Base-by-base conservation (phyloP, 2,113 vertebrate species). In the Plotosus lineatus region DNA sequence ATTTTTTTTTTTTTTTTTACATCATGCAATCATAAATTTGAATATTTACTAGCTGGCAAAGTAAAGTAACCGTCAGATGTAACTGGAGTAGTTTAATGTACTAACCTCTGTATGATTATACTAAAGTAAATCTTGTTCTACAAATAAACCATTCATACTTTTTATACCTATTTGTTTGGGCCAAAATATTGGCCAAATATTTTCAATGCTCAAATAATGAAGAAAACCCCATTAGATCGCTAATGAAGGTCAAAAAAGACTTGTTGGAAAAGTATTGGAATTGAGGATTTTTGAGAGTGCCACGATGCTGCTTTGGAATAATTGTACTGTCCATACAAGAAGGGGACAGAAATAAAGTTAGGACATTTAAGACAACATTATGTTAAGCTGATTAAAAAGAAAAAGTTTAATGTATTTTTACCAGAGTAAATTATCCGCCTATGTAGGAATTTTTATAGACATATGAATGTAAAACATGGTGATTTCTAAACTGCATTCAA, bases 181-280 rank as follows among this genome's bases (percentile, higher is more conserved):
- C 28, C 44, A 74, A 53, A n/a, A n/a, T n/a, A n/a, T n/a, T n/a
- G n/a, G n/a, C 3, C 5, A 21, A 51, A n/a, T n/a, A n/a, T 56
- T 55, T 75, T 42, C 14, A 12, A 28, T 51, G 46, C 51, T 33
- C 11, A 48, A 71, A n/a, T n/a, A 68, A n/a, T 7, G 6, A 66
- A 66, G 1, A 38, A 66, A 21, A 66, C 5, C 15, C 6, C n/a
- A 48, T 72, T 28, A 26, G 73, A 6, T 75, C 21, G 26, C 10
- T 75, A 56, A 75, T n/a, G 9, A 55, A 55, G 2, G 10, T 21
- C 5, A 1, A 40, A 9, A 40, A n/a, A 74, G 33, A 72, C 33
- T 26, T 40, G 23, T 17, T 73, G 31, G 21, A 73, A 65, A 71
- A 48, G 46, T 73, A 51, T 51, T 73, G 69, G 69, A 73, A 73